Conservation (phyloP, 2,888 invertebrate genomes). For the Drosophila neotestacea region DNA sequence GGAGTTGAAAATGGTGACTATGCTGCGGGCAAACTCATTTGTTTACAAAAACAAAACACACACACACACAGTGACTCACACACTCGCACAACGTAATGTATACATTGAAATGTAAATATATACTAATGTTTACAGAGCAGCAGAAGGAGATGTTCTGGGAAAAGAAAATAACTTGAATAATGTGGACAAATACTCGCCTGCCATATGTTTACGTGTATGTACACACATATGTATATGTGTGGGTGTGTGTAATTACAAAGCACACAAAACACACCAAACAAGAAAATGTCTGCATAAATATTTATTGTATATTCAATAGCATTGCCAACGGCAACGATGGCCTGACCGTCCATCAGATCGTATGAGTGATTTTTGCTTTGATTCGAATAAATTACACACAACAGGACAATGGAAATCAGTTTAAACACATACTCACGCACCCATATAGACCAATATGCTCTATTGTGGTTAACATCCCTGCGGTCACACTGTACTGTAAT, state of each 20-base stretch:
- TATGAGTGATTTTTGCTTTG: slow-evolving; percentile 67
- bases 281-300: slow-evolving; percentile 68
- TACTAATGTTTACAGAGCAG: slow-evolving; percentile 49
- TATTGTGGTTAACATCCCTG: slow-evolving; percentile 21
- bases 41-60: slow-evolving; percentile 61
- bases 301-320: slow-evolving; percentile 73
- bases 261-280: slow-evolving; percentile 42
- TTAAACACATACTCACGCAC: slow-evolving; percentile 3
- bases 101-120: slow-evolving; percentile 68
- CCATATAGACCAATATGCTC: neutral
- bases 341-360: slow-evolving; percentile 36
- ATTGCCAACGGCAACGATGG: slow-evolving; percentile 49
- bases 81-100: slow-evolving; percentile 52
- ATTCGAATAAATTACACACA: slow-evolving; percentile 46
- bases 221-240: slow-evolving; percentile 7
- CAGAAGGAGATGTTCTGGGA: slow-evolving; percentile 31
- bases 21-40: slow-evolving; percentile 61
- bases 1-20: slow-evolving; percentile 1
- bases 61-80: slow-evolving; percentile 20
- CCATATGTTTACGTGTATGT: neutral
- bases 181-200: slow-evolving; percentile 53
- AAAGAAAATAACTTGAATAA: slow-evolving; percentile 69
- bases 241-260: slow-evolving; percentile 63
- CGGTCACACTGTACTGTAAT: slow-evolving; percentile 42
- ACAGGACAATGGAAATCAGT: slow-evolving; percentile 9